Base-by-base conservation (phyloP, 2,113 vertebrate genomes). In the Dascyllus trimaculatus region DNA sequence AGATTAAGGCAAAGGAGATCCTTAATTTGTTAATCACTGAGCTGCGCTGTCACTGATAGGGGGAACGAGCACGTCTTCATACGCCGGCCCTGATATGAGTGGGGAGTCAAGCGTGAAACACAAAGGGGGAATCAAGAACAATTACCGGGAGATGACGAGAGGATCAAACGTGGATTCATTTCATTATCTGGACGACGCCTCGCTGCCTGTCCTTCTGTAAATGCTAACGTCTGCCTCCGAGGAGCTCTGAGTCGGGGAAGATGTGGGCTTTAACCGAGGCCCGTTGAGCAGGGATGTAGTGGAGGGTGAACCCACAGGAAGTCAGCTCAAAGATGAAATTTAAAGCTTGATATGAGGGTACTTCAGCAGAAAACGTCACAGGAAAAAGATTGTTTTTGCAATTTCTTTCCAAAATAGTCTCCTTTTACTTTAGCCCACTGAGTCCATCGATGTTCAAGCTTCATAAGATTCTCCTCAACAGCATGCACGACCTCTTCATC, bases 11-110 rank as follows among this genome's bases (percentile, higher is more conserved):
- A 60, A 81, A 81, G 87, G 77, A 78, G 86, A 90, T 86, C 86
- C 83, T 90, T 91, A 91, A 92, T 92, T 90, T 91, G 86, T 91
- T 91, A 91, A 93, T 93, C 86, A 89, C 84, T 76, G 85, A 82
- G 70, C 73, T 84, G 75, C 63, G 82, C 86, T 91, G 85, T 92
- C 85, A 85, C 77, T 74, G 88, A 88, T 87, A 71, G 84, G 69
- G 60, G 52, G 70, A 78, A 67, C 24, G 86, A 78, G 59, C 84
- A 80, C 57, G 73, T 88, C 89, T 89, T 87, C 70, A 79, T 89
- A 74, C 59, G 11, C 38, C 6, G 61, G 70, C 74, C 71, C 75
- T 78, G 82, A 81, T 80, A 62, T 84, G 82, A 86, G 76, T 2
- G 77, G 77, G 15, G 85, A 90, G 80, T 84, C 72, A 49, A 88